Conservation (phyloP, 1,140 invertebrate genomes). For the Rhizoglyphus robini region DNA sequence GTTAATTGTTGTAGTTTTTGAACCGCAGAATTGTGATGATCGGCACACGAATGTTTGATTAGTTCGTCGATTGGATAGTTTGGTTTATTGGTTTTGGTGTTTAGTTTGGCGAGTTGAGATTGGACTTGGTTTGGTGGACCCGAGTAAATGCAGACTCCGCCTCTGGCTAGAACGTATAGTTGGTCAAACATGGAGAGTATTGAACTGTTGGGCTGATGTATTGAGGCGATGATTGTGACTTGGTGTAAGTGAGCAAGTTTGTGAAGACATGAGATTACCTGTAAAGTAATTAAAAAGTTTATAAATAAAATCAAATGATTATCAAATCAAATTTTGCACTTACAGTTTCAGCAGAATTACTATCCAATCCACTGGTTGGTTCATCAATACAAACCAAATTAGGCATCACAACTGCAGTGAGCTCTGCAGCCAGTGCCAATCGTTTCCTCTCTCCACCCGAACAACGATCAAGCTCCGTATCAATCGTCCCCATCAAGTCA, state of each 20-base stretch:
- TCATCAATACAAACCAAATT: no score
- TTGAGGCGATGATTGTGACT: constrained; percentile 6
- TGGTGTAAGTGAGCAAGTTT: neutral
- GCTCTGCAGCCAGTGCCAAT: no score
- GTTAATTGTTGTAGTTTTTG: neutral
- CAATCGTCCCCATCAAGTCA: no score
- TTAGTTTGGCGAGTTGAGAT: neutral
- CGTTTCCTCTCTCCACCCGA: no score
- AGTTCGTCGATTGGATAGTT: constrained; percentile 1
- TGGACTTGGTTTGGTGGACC: neutral
- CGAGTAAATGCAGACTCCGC: constrained; percentile 5
- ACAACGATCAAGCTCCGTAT: no score
- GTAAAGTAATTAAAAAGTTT: no score
- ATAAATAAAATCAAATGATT: no score
- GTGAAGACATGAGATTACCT: constrained; percentile 48
- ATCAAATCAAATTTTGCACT: no score
- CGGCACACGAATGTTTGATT: constrained; percentile 2
- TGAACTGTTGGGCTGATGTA: constrained; percentile 17
- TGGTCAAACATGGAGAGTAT: constrained; percentile 13
- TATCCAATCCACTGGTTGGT: no score
- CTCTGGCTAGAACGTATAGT: constrained; percentile 15
- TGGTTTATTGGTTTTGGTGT: neutral
- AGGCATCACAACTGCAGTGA: no score
- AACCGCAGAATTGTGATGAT: neutral
- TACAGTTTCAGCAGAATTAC: no score